Evolutionary conservation across 1,140 invertebrate genomes (phyloP), one percentile per base, ranked within the genome.

Genomic region (Lycorma delicatula): DNA sequence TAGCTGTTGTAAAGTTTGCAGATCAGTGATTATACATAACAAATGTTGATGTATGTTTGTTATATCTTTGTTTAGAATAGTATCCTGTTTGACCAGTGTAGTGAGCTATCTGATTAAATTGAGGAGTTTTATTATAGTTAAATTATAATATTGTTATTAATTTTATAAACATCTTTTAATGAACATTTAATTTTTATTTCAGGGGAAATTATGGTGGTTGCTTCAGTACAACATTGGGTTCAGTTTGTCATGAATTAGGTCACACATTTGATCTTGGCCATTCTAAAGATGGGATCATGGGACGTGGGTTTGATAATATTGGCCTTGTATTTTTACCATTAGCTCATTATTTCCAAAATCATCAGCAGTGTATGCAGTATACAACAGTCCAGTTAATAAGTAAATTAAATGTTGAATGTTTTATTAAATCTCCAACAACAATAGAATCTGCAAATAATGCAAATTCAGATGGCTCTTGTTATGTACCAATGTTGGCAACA

Each of bases 211-310:
- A 84, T 63, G 92, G 91, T 53, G 90, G 89, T 23, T 93, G 92
- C 67, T 91, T 90, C 75, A 87, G 91, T 3, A 95, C 93, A 11
- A 92, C 89, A 16, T 72, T 98, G 27, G 94, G 94, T 3, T 89
- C 93, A n/a, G 85, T 91, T 6, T 82, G 93, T 26, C 94, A 98
- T 74, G 94, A 97, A 76, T 72, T 98, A 41, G 92, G 91, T 12
- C 94, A 97, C 70, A 93, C 89, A 1, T 94, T 97, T 71, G 91
- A 97, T 74, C 79, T 97, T 29, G 93, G 91, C 0, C 93, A 98
- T 70, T 89, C 91, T 0, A 78, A 82, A 61, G 81, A 86, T 62
- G 93, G 94, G 6, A 90, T 98, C 46, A 97, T 98, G 94, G 89
- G 90, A 13, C 79, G 90, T 66, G 93, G 92, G 13, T 96, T 97